Base-by-base conservation (phyloP, 1,140 invertebrate species). In the Diachasmimorpha longicaudata region DNA sequence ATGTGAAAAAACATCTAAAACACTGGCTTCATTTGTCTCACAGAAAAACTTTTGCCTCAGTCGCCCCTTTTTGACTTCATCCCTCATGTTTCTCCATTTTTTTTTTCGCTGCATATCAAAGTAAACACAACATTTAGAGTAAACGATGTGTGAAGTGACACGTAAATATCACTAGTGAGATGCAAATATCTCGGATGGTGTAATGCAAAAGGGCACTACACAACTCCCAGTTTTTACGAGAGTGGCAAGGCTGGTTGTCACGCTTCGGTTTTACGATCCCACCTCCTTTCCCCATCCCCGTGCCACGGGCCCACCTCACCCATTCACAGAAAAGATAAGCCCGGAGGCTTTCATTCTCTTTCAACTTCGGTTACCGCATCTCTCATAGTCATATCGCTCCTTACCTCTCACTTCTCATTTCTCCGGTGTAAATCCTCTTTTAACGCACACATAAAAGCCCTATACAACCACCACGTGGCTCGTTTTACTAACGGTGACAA, bases 211-310 rank as follows among this genome's bases (percentile, higher is more conserved):
- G 48, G 48, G 48, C 48, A 52, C 9, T 52, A 6, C 9, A 52
- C 5, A 52, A 69, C 31, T 69, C 31, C 10, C n/a, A 42, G 67
- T 69, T 72, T 72, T 72, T 72, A 72, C 39, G 70, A 72, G 46
- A 23, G 48, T 31, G 52, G 70, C 72, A 58, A 70, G 71, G 76
- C 71, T 79, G 77, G 67, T 77, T 76, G 68, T 75, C 72, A 77
- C 78, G 70, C 68, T 77, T 52, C 52, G 66, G 37, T 79, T 79
- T 79, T 79, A 79, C 58, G 78, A 75, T 52, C 48, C 48, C 1
- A 2, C 14, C 48, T 9, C 48, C 13, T 9, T 14, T 19, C 48
- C 48, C 13, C 14, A 14, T 16, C 46, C n/a, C n/a, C n/a, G n/a
- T n/a, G n/a, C n/a, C n/a, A n/a, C 44, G 4, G 11, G 11, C n/a